A percentile compares a stretch with the other conserved stretches of the same genome.
Conservation (phyloP, 2,113 vertebrate genomes). For the Fulmarus glacialis region DNA sequence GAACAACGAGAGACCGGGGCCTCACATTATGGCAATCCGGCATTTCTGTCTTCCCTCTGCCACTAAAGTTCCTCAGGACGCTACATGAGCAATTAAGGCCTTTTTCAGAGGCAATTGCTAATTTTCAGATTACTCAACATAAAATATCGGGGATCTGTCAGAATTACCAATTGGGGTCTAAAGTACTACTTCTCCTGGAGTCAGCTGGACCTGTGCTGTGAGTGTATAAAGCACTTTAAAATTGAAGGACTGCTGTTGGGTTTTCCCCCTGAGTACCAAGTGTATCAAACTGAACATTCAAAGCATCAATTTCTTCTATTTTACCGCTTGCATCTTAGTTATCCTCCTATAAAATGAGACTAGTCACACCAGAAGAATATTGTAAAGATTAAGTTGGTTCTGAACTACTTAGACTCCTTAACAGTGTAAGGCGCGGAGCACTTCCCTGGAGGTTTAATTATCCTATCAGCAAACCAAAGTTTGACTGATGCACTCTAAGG, state of each 20-base stretch:
- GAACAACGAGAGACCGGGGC: background rate
- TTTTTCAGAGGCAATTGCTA: background rate
- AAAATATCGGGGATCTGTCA: background rate
- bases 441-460: background rate
- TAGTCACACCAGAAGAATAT: background rate
- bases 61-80: background rate
- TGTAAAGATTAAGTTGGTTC: background rate
- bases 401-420: background rate
- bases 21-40: accelerated
- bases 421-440: accelerated
- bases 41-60: background rate
- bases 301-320: background rate
- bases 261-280: background rate
- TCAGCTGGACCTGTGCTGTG: background rate
- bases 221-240: background rate
- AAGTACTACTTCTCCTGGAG: background rate
- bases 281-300: background rate
- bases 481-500: background rate
- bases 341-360: background rate
- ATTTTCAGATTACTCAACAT: background rate
- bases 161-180: background rate
- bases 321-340: background rate
- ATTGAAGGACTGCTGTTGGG: background rate
- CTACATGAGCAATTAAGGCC: too few species aligned
- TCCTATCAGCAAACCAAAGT: background rate